phyloP scores from a whole-genome alignment of 2,797 vertebrate species.

The Scleropages formosus region DNA sequence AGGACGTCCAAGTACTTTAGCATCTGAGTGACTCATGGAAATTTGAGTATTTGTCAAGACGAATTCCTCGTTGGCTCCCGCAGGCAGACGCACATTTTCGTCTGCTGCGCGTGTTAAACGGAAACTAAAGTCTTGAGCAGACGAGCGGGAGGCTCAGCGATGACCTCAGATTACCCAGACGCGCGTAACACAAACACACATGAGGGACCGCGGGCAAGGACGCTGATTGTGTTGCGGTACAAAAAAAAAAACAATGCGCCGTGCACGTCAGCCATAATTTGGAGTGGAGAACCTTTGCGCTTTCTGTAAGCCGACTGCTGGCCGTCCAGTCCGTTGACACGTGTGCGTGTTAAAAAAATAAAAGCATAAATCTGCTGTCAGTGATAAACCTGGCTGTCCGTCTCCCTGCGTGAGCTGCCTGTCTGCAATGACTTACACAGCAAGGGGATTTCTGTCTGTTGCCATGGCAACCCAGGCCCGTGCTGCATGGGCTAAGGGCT shows the following conservation, averaged over 20 bases:
- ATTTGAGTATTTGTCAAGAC: constrained; percentile 16
- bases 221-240: too few species aligned
- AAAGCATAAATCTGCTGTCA: constrained; percentile 3
- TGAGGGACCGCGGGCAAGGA: not conserved
- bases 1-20: not conserved
- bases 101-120: not conserved
- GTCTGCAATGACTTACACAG: constrained; percentile 17
- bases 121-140: not conserved
- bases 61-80: not conserved
- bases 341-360: constrained; percentile 1
- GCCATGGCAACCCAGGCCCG: constrained; percentile 27
- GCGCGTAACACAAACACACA: not conserved
- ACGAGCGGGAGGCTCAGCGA: constrained; percentile 3
- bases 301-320: not conserved
- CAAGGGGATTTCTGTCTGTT: constrained; percentile 33
- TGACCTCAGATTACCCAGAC: not conserved
- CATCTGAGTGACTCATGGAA: constrained; percentile 13
- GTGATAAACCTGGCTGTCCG: constrained; percentile 20
- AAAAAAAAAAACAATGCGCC: not conserved
- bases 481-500: constrained; percentile 12
- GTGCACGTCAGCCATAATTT: not conserved
- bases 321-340: not conserved
- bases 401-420: constrained; percentile 15
- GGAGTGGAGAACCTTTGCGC: not conserved
- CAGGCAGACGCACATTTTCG: not conserved